phyloP scores from a whole-genome alignment of 2,888 invertebrate genomes.

The Clostera curtula region DNA sequence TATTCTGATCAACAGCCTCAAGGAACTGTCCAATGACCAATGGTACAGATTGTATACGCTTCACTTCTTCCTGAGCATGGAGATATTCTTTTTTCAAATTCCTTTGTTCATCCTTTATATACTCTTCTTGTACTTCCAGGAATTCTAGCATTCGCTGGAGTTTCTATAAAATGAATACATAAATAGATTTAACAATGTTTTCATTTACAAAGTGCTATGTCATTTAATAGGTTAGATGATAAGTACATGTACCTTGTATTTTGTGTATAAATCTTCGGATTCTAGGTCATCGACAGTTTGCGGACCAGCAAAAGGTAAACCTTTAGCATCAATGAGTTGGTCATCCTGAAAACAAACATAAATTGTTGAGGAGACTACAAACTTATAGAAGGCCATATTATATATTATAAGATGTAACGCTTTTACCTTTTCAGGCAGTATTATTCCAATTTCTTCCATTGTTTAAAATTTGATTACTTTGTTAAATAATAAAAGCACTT shows the following conservation, averaged over 20 bases:
- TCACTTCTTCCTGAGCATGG: constrained; percentile 98
- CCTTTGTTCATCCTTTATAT: constrained; percentile 99
- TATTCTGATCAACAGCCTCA: constrained; percentile 99
- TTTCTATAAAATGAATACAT: constrained; percentile 76
- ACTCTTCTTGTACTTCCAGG: constrained; percentile 98
- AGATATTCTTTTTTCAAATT: constrained; percentile 99
- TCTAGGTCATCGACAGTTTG: constrained; percentile 88
- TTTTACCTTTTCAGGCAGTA: constrained; percentile 85
- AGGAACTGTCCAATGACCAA: constrained; percentile 99
- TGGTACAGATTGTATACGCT: constrained; percentile 98
- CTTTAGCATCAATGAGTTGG: constrained; percentile 77
- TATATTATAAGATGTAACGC: neutral
- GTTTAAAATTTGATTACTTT: constrained; percentile 15
- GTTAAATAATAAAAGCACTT: neutral
- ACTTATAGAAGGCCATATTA: neutral
- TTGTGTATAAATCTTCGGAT: constrained; percentile 94
- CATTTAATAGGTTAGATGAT: too few relatives aligned
- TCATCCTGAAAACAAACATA: constrained; percentile 72
- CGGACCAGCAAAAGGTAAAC: constrained; percentile 78
- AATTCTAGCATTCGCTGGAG: constrained; percentile 97
- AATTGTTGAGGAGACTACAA: neutral
- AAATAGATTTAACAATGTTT: too few relatives aligned
- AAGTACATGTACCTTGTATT: constrained; percentile 92
- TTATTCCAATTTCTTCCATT: constrained; percentile 90
- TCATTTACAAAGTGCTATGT: too few relatives aligned